These are phyloP conservation scores for Phasia obesa DNA, from an alignment of 2,888 invertebrate species.

Conservation along the genomic window DNA sequence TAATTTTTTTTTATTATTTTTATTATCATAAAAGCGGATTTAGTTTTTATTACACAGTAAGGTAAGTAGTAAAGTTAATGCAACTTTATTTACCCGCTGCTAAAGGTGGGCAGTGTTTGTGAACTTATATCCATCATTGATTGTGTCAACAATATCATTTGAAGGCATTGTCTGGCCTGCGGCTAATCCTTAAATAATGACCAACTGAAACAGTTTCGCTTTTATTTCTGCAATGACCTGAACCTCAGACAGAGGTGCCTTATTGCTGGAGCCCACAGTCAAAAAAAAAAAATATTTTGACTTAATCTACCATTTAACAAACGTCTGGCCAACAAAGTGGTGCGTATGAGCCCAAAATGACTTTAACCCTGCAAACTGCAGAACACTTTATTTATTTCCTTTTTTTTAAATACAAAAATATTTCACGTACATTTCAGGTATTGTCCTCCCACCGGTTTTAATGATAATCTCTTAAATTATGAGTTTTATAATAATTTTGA, in stretches of 20 bases:
- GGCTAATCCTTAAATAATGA: conserved; percentile 59
- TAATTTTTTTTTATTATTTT: too few species aligned
- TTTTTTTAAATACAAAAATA: conserved; percentile 12
- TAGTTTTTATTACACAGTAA: too few species aligned
- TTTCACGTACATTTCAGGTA: conserved; percentile 35
- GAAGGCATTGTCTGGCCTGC: conserved; percentile 34
- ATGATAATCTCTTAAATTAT: conserved; percentile 82
- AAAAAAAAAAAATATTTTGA: conserved; percentile 47
- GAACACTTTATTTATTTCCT: conserved; percentile 6
- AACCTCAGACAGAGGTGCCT: not conserved
- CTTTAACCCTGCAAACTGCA: conserved; percentile 2
- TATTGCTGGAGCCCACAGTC: conserved; percentile 28
- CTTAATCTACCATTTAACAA: conserved; percentile 52
- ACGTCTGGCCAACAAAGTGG: too few species aligned
- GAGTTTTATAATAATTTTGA: conserved; percentile 82
- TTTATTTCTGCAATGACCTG: conserved; percentile 30
- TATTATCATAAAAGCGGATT: too few species aligned
- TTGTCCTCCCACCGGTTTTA: conserved; percentile 81
- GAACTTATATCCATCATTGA: conserved; percentile 23
- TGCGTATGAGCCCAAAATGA: not conserved
- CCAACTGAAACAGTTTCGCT: conserved; percentile 21
- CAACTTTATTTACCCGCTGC: not conserved
- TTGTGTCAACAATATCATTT: conserved; percentile 63
- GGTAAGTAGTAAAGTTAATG: too few species aligned
- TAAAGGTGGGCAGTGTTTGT: not conserved